Conservation (phyloP, 2,888 invertebrate species). For the Brenthis hecate region DNA sequence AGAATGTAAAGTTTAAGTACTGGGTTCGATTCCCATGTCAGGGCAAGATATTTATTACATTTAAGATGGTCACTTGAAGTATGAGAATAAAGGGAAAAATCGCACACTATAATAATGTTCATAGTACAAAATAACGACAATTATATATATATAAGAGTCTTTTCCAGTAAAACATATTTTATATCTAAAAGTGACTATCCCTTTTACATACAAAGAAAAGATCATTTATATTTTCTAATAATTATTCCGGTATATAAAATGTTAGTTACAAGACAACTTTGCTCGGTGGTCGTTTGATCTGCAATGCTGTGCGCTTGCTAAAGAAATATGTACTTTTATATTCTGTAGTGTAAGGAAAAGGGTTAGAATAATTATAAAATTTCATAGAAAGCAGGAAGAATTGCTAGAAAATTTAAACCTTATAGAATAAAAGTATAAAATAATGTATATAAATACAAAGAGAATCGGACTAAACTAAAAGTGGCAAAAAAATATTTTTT, state of each 20-base stretch:
- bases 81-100: no score
- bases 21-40: no score
- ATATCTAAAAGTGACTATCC: conserved; percentile 18
- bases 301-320: conserved; percentile 16
- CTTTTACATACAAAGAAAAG: conserved; percentile 13
- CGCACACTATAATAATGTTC: no score
- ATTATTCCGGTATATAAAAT: conserved; percentile 27
- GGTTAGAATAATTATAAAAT: conserved; percentile 31
- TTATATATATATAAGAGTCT: background rate
- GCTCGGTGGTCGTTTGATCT: conserved; percentile 30
- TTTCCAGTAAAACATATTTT: conserved; percentile 31
- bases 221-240: conserved; percentile 22
- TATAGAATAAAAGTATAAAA: no score
- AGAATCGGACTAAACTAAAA: no score
- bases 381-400: conserved; percentile 13
- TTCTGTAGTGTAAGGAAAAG: conserved; percentile 24
- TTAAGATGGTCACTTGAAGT: no score
- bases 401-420: conserved; percentile 10
- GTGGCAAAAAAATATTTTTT: no score
- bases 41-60: no score
- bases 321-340: conserved; percentile 17
- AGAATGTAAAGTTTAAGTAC: no score
- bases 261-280: conserved; percentile 21
- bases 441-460: no score
- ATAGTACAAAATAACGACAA: no score